Conservation (phyloP, 2,888 invertebrate species). For the Sphecodes monilicornis region DNA sequence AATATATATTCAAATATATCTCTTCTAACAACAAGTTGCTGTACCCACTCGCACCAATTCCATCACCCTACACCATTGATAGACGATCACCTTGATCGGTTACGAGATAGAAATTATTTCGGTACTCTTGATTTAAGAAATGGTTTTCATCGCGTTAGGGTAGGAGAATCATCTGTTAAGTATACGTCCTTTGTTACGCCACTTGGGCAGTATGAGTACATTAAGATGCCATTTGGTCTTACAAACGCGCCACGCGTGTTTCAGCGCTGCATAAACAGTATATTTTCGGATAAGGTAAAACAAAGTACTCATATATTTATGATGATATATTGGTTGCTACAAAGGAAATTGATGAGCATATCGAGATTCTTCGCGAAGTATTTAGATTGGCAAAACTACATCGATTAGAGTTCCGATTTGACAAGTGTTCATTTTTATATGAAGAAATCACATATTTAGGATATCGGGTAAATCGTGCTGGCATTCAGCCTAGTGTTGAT, state of each 20-base stretch:
- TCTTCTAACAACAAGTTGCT: too few species aligned
- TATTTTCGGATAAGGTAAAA: neutral
- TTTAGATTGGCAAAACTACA: neutral
- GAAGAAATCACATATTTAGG: conserved; percentile 23
- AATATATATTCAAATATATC: too few species aligned
- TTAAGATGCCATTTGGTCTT: conserved; percentile 24
- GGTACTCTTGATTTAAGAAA: neutral
- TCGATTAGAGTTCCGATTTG: neutral
- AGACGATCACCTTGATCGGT: neutral
- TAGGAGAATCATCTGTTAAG: conserved; percentile 10
- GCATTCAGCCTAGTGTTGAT: neutral
- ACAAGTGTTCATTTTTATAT: conserved; percentile 4
- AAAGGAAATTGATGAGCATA: too few species aligned
- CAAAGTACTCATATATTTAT: neutral
- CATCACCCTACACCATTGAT: neutral
- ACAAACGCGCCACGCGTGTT: conserved; percentile 32
- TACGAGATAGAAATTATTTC: neutral
- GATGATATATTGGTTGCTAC: neutral
- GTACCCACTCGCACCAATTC: too few species aligned
- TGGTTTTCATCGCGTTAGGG: neutral
- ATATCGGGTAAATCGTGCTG: neutral
- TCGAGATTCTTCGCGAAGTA: neutral
- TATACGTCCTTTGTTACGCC: conserved; percentile 32
- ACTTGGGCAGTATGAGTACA: conserved; percentile 25
- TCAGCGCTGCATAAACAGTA: conserved; percentile 18